Evolutionary conservation across 2,797 vertebrate species (phyloP).

Genomic region (Heliangelus exortis): DNA sequence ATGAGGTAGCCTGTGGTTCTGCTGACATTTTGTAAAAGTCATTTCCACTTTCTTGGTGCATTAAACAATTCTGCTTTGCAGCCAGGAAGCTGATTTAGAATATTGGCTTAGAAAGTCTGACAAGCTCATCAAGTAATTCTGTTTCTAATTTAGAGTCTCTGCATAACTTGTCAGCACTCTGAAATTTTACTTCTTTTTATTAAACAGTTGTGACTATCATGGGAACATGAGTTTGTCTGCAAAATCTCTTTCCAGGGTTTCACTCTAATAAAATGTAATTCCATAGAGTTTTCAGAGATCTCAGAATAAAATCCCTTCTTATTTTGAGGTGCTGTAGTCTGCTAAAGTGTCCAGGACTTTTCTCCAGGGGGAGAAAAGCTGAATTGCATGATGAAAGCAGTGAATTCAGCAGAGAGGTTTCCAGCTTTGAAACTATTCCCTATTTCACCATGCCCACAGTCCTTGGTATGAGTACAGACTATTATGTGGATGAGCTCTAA

Average conservation of each 20-base stretch:
- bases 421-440: not conserved
- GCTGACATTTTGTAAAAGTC: not conserved
- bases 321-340: not conserved
- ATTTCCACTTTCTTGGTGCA: constrained; percentile 27
- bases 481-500: not conserved
- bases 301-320: not conserved
- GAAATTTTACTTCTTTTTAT: not conserved
- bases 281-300: not conserved
- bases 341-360: not conserved
- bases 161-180: not conserved
- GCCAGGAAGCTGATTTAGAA: not conserved
- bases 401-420: not conserved
- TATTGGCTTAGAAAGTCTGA: not conserved
- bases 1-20: not conserved
- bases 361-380: not conserved
- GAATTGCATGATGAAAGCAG: not conserved
- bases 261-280: not conserved
- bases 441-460: not conserved
- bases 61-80: constrained; percentile 14
- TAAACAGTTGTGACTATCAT: not conserved
- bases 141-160: not conserved
- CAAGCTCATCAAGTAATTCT: not conserved
- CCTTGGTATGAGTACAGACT: not conserved
- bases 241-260: not conserved
- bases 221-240: not conserved